These are phyloP conservation scores for Philaethria dido DNA, from an alignment of 2,888 invertebrate species.

Conservation along the genomic window DNA sequence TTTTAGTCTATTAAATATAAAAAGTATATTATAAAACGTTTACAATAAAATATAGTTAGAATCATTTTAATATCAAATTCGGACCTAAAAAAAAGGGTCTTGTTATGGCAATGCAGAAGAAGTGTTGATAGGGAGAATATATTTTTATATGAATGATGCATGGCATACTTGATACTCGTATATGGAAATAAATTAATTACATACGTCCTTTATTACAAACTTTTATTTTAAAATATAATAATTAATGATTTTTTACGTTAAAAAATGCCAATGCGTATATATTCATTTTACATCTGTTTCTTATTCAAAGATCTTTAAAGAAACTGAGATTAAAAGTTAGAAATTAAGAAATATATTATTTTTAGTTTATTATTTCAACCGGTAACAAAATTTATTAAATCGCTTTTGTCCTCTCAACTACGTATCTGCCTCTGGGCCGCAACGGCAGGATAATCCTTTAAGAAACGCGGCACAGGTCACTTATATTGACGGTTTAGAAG, in stretches of 20 bases:
- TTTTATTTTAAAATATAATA: too few relatives aligned
- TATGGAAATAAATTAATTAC: not conserved
- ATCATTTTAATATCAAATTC: conserved; percentile 61
- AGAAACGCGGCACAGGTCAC: conserved; percentile 24
- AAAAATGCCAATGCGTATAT: too few relatives aligned
- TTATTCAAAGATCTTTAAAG: too few relatives aligned
- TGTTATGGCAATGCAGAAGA: conserved; percentile 33
- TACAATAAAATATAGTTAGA: conserved; percentile 23
- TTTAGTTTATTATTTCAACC: conserved; percentile 22
- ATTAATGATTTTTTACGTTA: too few relatives aligned
- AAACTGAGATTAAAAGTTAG: too few relatives aligned
- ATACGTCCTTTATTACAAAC: not conserved
- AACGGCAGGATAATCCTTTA: conserved; percentile 22
- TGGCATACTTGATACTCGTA: not conserved
- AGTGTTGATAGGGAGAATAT: conserved; percentile 30
- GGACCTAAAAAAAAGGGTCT: conserved; percentile 47
- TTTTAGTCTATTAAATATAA: not conserved
- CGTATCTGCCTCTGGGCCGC: not conserved
- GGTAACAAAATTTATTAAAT: conserved; percentile 47
- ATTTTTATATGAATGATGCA: not conserved
- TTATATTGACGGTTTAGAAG: conserved; percentile 42
- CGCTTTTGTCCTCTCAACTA: not conserved
- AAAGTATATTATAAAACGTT: conserved; percentile 21
- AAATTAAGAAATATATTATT: not conserved
- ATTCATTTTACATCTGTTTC: too few relatives aligned